Base-by-base conservation (phyloP, 35 echinoderm and acorn worm species). In the Holothuria glaberrima region DNA sequence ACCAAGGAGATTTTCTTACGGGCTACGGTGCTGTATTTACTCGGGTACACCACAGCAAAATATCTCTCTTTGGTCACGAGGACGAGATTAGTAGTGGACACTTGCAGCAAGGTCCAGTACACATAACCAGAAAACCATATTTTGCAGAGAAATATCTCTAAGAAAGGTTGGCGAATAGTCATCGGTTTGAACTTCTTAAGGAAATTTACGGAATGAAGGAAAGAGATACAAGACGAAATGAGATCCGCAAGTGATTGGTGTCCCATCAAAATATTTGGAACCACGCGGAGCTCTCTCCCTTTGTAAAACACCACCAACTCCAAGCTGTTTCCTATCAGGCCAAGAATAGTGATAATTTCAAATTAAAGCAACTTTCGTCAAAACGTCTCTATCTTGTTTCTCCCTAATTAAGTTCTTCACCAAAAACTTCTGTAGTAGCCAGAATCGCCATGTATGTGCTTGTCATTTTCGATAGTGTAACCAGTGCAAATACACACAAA, bases 191-290 rank as follows among this genome's bases (percentile, higher is more conserved):
- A 46, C 44, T 46, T 10, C 44, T 4, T 5, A 46, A 46, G 10
- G 44, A 46, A 4, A 46, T 46, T 46, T 46, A 81, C 41, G 22
- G 46, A 81, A 18, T 58, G 48, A 50, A 81, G 16, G 14, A 81
- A 10, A 3, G 50, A 27, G n/a, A 12, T 16, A n/a, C 48, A n/a
- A 22, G 76, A 81, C 9, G 44, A 35, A 20, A 81, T 81, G 13
- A 81, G 46, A 45, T 81, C 76, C 32, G 50, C 44, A n/a, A 81
- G 45, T 6, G 76, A 81, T 52, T 81, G 76, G 52, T 81, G 35
- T 14, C 76, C 34, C 2, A 81, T 81, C 27, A 81, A 81, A 52
- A 81, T 48, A 45, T 81, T 81, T 50, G 76, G 35, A 50, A 6
- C 29, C n/a, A 54, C 12, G 14, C 41, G 76, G 22, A 81, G 76